Percentiles rank a stretch among this genome's conserved stretches.
Evolutionary conservation across 1,140 invertebrate species (phyloP).

Genomic region (Atopsyche davidsoni): DNA sequence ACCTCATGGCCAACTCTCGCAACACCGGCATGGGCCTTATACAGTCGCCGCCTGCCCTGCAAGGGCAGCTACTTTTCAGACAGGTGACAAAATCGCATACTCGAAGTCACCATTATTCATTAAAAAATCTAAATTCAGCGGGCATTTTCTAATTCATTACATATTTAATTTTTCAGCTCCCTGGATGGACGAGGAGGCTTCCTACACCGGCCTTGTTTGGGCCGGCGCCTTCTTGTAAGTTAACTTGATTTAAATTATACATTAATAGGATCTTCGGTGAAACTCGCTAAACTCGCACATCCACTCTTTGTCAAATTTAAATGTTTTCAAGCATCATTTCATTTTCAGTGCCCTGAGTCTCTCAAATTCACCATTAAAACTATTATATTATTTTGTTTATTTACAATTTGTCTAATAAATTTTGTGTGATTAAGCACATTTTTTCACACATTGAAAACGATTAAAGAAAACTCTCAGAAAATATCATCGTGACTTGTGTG

Average conservation of each 20-base stretch:
- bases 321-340: neutral
- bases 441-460: no score
- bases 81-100: conserved; percentile 8
- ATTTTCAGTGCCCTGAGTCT: neutral
- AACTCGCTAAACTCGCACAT: neutral
- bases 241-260: neutral
- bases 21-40: conserved; percentile 8
- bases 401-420: no score
- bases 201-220: conserved; percentile 18
- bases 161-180: conserved; percentile 11
- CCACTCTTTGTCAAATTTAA: conserved; percentile 1
- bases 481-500: no score
- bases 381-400: neutral
- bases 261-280: neutral
- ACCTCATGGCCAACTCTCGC: neutral
- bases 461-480: no score
- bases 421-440: no score
- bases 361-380: neutral
- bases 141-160: neutral
- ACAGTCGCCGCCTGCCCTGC: conserved; percentile 11
- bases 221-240: conserved; percentile 12
- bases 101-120: neutral
- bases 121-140: neutral
- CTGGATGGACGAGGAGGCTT: conserved; percentile 15
- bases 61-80: conserved; percentile 13